Base-by-base conservation (phyloP, 1,140 invertebrate species). In the Caenorhabditis briggsae region DNA sequence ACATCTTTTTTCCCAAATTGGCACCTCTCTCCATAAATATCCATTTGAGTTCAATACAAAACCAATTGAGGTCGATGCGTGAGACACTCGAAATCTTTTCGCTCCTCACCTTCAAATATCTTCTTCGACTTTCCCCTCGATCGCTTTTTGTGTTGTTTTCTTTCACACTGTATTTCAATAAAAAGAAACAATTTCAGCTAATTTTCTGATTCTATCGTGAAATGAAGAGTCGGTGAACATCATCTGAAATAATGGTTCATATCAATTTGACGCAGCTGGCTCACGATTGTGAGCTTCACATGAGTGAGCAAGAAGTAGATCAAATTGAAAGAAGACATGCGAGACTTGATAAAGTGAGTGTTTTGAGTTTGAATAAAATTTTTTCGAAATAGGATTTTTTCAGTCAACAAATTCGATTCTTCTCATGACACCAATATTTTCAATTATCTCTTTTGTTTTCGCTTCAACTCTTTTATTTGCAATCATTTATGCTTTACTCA, bases 341-440 rank as follows among this genome's bases (percentile, higher is more conserved):
- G 23, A 78, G 46, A 41, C 70, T 78, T 48, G 70, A 78, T 78
- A 78, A 78, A 41, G 70, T 78, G 16, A 70, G 33, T 48, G 14
- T 20, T 2, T 11, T 11, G 0, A 23, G 46, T 78, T 18, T 12
- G 14, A 18, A 5, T 20, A 9, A 41, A 70, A 70, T 8, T 70
- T 16, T 53, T 20, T 25, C 11, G 6, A 78, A 14, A 70, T 78
- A 7, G 2, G 7, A n/a, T 2, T 3, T 48, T 82, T 85, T 70
- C 65, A 85, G 84, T 85, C 84, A 25, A 65, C 84, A 25, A 50
- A 53, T 25, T 64, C 84, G n/a, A 64, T 85, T 41, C 84, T 85
- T 46, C 23, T 65, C 18, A 65, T 85, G 50, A 78, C 65, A 56
- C 84, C 84, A 33, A 61, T 74, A 25, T 65, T 85, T 18, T 70